These are phyloP conservation scores for Menidia menidia DNA, from an alignment of 2,797 vertebrate species.

Conservation along the genomic window DNA sequence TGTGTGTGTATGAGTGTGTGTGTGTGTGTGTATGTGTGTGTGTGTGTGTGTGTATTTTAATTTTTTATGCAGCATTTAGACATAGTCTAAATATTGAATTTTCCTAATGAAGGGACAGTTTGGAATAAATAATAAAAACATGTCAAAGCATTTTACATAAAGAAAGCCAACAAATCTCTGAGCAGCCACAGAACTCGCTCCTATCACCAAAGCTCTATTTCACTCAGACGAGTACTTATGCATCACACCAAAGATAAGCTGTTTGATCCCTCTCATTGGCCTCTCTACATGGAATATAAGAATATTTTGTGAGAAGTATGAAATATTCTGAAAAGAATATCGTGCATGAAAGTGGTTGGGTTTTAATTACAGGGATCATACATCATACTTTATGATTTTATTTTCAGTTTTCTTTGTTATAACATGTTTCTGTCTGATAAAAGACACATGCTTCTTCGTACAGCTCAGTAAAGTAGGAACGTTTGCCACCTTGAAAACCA, in stretches of 20 bases:
- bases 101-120: not conserved
- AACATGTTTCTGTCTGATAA: not conserved
- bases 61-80: no score
- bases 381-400: not conserved
- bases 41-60: no score
- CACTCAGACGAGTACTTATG: not conserved
- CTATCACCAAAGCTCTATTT: not conserved
- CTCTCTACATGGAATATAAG: not conserved
- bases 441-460: not conserved
- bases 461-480: not conserved
- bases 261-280: not conserved
- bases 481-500: not conserved
- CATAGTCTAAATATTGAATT: no score
- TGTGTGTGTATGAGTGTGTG: no score
- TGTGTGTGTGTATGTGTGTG: no score
- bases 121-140: not conserved
- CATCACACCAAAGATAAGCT: not conserved
- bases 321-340: not conserved
- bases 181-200: not conserved
- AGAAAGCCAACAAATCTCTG: not conserved
- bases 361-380: not conserved
- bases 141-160: not conserved
- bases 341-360: no score
- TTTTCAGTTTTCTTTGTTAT: not conserved
- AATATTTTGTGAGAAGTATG: not conserved